Evolutionary conservation across 2,797 vertebrate species (phyloP), one percentile per base, ranked within the genome.

Genomic region (Diglossa cyanea): DNA sequence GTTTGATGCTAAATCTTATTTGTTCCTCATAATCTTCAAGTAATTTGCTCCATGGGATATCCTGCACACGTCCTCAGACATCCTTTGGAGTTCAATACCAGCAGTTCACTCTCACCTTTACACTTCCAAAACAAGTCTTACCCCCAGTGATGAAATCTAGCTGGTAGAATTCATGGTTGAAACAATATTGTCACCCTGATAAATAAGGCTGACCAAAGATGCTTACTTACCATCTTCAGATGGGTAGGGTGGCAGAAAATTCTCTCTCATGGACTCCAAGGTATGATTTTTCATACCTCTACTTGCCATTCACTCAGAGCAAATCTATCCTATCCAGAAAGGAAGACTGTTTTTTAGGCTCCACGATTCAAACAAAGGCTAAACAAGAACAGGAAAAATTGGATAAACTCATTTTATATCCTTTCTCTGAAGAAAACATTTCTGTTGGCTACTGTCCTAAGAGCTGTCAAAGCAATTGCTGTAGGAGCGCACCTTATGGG

Each of bases 361-460:
- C 7, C 25, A 25, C 0, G 7, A 37, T 50, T 72, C 31, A 80
- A 70, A 18, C 24, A 82, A 78, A 81, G n/a, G 26, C 26, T 30
- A 76, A 80, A 70, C 2, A 33, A 80, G 35, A 92, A 24, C 24
- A 73, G 40, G 55, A 77, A n/a, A 63, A 19, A 66, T 15, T 73
- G 35, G 14, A 44, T 33, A 79, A n/a, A 33, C 14, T 62, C 2
- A 4, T 50, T 47, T 51, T 48, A 50, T 51, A 66, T 26, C 30
- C 15, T 78, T 88, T 91, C 62, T 88, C 71, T 68, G 33, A 81
- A 81, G 67, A 76, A 93, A 95, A 84, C 40, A 19, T 37, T 45
- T 60, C 18, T 77, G 80, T 75, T 95, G 62, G 60, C 53, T 79
- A 25, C 39, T 78, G 45, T 84, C 72, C 57, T 72, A 76, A 86